phyloP scores from a whole-genome alignment of 2,888 invertebrate genomes.

The Aelia acuminata region DNA sequence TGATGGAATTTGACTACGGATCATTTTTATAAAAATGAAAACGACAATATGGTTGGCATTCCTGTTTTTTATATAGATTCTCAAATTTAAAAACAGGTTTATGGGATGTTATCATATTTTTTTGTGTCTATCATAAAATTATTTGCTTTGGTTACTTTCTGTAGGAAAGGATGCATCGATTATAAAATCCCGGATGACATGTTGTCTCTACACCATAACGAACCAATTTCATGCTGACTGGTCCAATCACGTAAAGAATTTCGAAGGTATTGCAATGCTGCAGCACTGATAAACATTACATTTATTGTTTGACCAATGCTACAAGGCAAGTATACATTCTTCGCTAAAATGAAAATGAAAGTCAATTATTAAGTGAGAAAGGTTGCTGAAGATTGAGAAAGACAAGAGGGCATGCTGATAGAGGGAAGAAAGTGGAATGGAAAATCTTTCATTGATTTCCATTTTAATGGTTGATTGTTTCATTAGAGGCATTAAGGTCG shows the following conservation, averaged over 20 bases:
- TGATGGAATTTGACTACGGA: too few species aligned
- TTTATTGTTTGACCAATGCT: not conserved
- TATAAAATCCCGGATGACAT: not conserved
- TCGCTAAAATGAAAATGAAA: not conserved
- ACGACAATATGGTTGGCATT: too few species aligned
- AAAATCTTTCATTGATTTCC: constrained; percentile 1
- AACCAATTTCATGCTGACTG: not conserved
- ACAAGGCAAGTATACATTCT: not conserved
- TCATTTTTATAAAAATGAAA: too few species aligned
- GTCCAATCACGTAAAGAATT: not conserved
- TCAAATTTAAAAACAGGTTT: too few species aligned
- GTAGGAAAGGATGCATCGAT: not conserved
- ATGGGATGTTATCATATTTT: too few species aligned
- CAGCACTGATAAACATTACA: not conserved
- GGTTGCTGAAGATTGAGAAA: not conserved
- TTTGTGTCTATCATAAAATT: too few species aligned
- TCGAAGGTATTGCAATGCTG: not conserved
- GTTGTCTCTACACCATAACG: not conserved
- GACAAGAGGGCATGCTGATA: not conserved
- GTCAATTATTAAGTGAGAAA: not conserved
- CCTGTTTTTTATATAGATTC: too few species aligned
- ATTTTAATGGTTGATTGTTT: constrained; percentile 35
- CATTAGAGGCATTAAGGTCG: constrained; percentile 34
- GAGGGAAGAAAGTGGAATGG: constrained; percentile 4
- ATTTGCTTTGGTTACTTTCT: too few species aligned